These are phyloP conservation scores for Chloroceryle amazona DNA, from an alignment of 2,797 vertebrate species.

Conservation along the genomic window DNA sequence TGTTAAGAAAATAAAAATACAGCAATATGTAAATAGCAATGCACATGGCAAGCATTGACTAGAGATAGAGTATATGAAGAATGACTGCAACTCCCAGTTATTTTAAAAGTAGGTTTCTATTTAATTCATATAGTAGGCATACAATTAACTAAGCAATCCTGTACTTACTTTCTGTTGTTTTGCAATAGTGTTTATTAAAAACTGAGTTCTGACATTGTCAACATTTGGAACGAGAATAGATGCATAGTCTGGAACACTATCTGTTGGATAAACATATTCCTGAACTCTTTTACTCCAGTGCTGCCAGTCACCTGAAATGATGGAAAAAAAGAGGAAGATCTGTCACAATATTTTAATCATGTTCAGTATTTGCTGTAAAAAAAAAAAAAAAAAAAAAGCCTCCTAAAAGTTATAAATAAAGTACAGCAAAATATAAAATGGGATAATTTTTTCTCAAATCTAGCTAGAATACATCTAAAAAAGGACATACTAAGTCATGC, in stretches of 20 bases:
- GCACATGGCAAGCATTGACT: not conserved
- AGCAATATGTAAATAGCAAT: not conserved
- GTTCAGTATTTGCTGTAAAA: not conserved
- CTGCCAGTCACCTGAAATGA: conserved; percentile 78
- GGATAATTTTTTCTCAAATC: not conserved
- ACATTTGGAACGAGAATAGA: conserved; percentile 86
- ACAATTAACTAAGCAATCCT: not conserved
- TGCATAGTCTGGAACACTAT: conserved; percentile 80
- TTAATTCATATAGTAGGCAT: not conserved
- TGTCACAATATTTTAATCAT: not conserved
- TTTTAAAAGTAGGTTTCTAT: not conserved
- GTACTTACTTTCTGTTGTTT: conserved; percentile 83
- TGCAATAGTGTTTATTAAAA: conserved; percentile 82
- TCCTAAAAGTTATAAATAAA: not conserved
- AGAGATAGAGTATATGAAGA: not conserved
- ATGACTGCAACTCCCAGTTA: not conserved
- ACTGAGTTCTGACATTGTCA: conserved; percentile 83
- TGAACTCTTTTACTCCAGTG: conserved; percentile 82
- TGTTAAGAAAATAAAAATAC: not conserved
- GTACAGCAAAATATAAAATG: not conserved
- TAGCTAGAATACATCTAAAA: not conserved
- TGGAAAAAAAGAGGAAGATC: not conserved
- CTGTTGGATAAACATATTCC: conserved; percentile 81
- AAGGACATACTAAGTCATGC: not conserved
- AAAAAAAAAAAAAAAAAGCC: not conserved